These are phyloP conservation scores for Hyposmocoma kahamanoa DNA, from an alignment of 1,140 invertebrate genomes.

Conservation along the genomic window DNA sequence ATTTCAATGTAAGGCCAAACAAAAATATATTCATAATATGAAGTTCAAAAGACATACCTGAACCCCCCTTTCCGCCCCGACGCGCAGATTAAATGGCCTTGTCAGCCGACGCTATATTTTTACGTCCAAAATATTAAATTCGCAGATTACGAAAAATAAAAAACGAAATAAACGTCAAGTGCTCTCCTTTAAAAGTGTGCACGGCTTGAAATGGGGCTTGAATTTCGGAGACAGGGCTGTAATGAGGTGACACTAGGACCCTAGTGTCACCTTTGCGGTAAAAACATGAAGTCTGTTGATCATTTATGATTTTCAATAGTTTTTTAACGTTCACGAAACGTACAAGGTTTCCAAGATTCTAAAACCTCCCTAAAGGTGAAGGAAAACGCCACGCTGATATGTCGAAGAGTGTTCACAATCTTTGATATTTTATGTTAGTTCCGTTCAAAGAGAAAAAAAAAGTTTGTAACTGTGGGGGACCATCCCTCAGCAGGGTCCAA, in stretches of 20 bases:
- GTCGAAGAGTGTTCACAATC: background rate
- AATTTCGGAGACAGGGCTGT: conserved; percentile 11
- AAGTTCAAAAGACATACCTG: conserved; percentile 10
- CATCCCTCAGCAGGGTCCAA: no score
- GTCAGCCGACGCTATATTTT: conserved; percentile 39
- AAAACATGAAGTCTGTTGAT: conserved; percentile 5
- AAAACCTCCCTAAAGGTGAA: background rate
- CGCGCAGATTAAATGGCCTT: conserved; percentile 36
- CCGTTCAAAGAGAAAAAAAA: no score
- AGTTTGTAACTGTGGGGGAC: no score
- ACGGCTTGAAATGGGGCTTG: conserved; percentile 28
- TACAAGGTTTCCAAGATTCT: conserved; percentile 38
- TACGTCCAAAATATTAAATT: conserved; percentile 50
- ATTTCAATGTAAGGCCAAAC: background rate
- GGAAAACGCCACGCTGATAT: background rate
- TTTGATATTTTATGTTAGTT: no score
- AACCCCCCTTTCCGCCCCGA: conserved; percentile 28
- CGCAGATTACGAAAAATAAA: conserved; percentile 51
- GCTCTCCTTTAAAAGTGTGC: conserved; percentile 31
- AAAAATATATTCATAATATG: background rate
- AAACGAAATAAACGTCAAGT: conserved; percentile 50
- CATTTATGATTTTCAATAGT: conserved; percentile 43
- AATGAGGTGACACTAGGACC: background rate
- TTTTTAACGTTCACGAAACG: conserved; percentile 27
- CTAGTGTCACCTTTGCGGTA: background rate